A percentile compares a stretch with the other conserved stretches of the same genome.
Conservation (phyloP, 2,888 invertebrate species). For the Silvanus unidentatus region DNA sequence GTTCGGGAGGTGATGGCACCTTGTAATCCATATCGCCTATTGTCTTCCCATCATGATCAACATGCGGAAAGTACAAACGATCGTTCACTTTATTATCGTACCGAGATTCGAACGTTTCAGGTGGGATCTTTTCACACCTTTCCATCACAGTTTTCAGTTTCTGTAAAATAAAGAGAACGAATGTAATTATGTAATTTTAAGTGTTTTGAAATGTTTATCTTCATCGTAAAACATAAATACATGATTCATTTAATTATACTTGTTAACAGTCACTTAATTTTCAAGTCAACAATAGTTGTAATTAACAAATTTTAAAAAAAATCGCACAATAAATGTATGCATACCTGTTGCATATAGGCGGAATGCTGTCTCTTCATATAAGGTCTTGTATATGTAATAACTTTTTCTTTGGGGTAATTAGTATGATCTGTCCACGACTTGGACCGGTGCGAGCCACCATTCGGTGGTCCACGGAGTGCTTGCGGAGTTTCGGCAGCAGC, state of each 20-base stretch:
- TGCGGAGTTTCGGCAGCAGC: conserved; percentile 52
- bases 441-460: conserved; percentile 57
- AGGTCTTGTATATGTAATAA: conserved; percentile 56
- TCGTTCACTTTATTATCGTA: conserved; percentile 42
- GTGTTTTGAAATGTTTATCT: background rate
- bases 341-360: conserved; percentile 56
- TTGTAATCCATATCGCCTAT: conserved; percentile 60
- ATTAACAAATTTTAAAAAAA: too few species aligned
- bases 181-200: too few species aligned
- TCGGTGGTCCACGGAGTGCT: conserved; percentile 42
- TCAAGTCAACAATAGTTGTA: background rate
- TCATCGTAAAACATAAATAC: background rate
- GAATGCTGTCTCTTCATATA: conserved; percentile 57
- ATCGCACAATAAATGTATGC: conserved; percentile 5
- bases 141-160: conserved; percentile 67
- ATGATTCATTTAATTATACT: too few species aligned
- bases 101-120: conserved; percentile 53
- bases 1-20: conserved; percentile 65
- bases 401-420: conserved; percentile 64
- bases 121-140: conserved; percentile 58
- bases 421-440: conserved; percentile 69
- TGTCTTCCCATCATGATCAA: conserved; percentile 59
- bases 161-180: conserved; percentile 35
- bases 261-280: background rate
- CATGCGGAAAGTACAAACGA: conserved; percentile 51